phyloP scores from a whole-genome alignment of 23 tunicate species.

The Clavelina lepadiformis region DNA sequence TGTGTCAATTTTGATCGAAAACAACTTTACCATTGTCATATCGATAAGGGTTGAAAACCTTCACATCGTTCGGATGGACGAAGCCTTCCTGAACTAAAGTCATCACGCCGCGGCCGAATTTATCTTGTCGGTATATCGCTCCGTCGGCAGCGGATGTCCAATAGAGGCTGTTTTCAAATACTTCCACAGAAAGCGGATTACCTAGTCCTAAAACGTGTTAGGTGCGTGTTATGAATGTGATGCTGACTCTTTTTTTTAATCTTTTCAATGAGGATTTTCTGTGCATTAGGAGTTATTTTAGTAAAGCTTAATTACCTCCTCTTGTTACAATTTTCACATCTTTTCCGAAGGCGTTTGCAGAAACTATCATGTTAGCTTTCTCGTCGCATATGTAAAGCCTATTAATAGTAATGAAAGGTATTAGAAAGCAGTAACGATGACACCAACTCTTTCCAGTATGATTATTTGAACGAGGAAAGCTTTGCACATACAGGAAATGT shows the following conservation, averaged over 20 bases:
- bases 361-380: slow-evolving; percentile 32
- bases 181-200: slow-evolving; percentile 51
- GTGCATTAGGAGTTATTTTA: background rate
- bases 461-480: no score
- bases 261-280: background rate
- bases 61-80: slow-evolving; percentile 39
- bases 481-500: no score
- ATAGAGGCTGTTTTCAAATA: slow-evolving; percentile 70
- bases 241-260: background rate
- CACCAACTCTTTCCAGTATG: no score
- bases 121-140: slow-evolving; percentile 41
- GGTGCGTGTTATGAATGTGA: background rate
- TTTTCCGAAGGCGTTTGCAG: slow-evolving; percentile 22
- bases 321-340: slow-evolving; percentile 27
- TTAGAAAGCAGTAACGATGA: no score
- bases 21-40: slow-evolving; percentile 31
- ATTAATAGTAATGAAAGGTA: no score
- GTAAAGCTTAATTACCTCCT: slow-evolving; percentile 31
- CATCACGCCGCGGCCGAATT: slow-evolving; percentile 69
- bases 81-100: slow-evolving; percentile 36
- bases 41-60: slow-evolving; percentile 40
- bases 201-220: slow-evolving; percentile 26
- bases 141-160: slow-evolving; percentile 59
- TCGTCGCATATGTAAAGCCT: slow-evolving; percentile 65
- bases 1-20: background rate